Base-by-base conservation (phyloP, 2,797 vertebrate species). In the Coendou prehensilis region DNA sequence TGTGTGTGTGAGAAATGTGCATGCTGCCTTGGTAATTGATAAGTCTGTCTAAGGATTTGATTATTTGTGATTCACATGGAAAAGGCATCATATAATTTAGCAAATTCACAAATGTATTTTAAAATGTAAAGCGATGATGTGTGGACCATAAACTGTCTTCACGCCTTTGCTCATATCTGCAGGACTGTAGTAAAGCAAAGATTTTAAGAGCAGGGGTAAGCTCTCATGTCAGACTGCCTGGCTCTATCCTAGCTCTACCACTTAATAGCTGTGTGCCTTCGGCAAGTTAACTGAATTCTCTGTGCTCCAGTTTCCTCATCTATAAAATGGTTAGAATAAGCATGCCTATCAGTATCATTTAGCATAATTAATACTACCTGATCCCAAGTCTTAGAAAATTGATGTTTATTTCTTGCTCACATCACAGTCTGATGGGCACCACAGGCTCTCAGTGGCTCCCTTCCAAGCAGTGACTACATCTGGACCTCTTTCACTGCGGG, bases 1-100 rank as follows among this genome's bases (percentile, higher is more conserved):
- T 91, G 54, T 81, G 47, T 89, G 59, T 11, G 1, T 89, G 93
- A 84, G 56, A 93, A 96, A 78, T 87, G 83, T 47, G 28, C 59
- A 20, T 73, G 83, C 92, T 41, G 57, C 47, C 84, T 85, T 95
- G 97, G 84, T 75, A 79, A 78, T 52, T 83, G 94, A 67, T 92
- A 93, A 97, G 76, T 59, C 87, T 96, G 91, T 81, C 0, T 26
- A 81, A 93, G 96, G 41, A 71, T 93, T n/a, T 93, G 41, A n/a
- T 96, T 94, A 50, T 52, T 97, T 92, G 71, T 76, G 71, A 96
- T 81, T 89, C 81, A 89, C 23, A 23, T 54, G 69, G 86, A 86
- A 92, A 94, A 94, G 85, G 28, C n/a, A 93, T 91, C 81, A 94
- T 64, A 15, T 63, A 93, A 95, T 93, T 94, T 61, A 94, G 67